Base-by-base conservation (phyloP, 2,888 invertebrate genomes). In the Antheraea assamensis region DNA sequence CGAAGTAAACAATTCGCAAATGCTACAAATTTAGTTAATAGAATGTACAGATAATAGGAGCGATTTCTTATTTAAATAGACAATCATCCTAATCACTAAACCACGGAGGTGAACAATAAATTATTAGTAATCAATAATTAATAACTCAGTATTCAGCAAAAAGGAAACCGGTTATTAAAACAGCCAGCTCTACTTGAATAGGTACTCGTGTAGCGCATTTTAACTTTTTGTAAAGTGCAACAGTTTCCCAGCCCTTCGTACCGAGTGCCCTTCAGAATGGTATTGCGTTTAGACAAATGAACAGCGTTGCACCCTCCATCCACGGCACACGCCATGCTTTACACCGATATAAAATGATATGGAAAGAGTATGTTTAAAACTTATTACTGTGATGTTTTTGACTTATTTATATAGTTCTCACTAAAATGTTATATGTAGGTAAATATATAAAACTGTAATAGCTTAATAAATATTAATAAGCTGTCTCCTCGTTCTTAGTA, bases 201-300 rank as follows among this genome's bases (percentile, higher is more conserved):
- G n/a, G n/a, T n/a, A 82, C 79, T 87, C 82, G 85, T 87, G 84
- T 80, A 89, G 86, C n/a, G 58, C 88, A 85, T 91, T 92, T 93
- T 93, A 91, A 93, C 91, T 93, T 92, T 92, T 92, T 90, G 86
- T 91, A 91, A 93, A 94, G 92, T 92, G 94, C 92, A 93, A 94
- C 93, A 93, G 92, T 93, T 93, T 94, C 93, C 93, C 94, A 92
- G 91, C 90, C 89, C 88, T 83, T 79, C 77, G 81, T 74, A 75
- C 75, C 78, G 80, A 91, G 89, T 84, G 90, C 87, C 89, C 92
- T 92, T 87, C 88, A 87, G 85, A 91, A 83, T 81, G 90, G 89
- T 87, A 89, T 90, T 90, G 90, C 93, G 90, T 92, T 93, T 93
- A 93, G 90, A 93, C 93, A 94, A 94, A 94, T 94, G 94, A 93